Percentiles rank a stretch among this genome's conserved stretches.
phyloP scores from a whole-genome alignment of 1,140 invertebrate species.

The Drosophila ambigua region DNA sequence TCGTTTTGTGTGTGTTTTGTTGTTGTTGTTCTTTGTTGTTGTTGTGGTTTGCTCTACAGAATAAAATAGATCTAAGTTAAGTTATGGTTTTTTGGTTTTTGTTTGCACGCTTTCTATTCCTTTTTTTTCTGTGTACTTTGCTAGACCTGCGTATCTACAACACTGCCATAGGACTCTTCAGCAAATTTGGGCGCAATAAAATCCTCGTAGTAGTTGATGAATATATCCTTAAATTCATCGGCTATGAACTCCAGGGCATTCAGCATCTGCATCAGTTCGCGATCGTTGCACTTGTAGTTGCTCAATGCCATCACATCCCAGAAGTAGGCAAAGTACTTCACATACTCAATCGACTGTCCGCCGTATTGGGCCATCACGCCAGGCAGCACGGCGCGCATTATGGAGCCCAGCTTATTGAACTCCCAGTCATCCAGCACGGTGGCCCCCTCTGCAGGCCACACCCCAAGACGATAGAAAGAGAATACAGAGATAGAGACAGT shows the following conservation, averaged over 20 bases:
- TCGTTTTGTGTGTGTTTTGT: constrained; percentile 8
- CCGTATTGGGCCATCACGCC: constrained; percentile 57
- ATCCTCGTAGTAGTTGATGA: constrained; percentile 73
- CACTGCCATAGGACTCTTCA: constrained; percentile 64
- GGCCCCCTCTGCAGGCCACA: constrained; percentile 30
- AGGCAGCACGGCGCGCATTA: constrained; percentile 60
- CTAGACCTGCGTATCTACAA: constrained; percentile 71
- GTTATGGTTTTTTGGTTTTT: constrained; percentile 15
- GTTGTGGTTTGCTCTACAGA: constrained; percentile 36
- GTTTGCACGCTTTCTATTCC: background rate
- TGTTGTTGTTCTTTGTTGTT: no score
- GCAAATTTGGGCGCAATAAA: constrained; percentile 71
- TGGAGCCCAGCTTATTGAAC: constrained; percentile 69
- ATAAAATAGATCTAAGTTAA: constrained; percentile 48
- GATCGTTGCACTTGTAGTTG: constrained; percentile 67
- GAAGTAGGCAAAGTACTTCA: constrained; percentile 66
- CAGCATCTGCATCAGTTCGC: constrained; percentile 72
- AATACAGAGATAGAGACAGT: constrained; percentile 33
- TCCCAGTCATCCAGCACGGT: constrained; percentile 66
- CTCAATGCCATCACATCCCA: constrained; percentile 72
- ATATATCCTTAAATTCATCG: constrained; percentile 71
- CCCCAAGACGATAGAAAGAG: constrained; percentile 6
- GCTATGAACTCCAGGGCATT: constrained; percentile 71
- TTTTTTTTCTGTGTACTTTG: background rate
- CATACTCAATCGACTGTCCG: constrained; percentile 61